Percentiles rank a stretch among this genome's conserved stretches.
phyloP scores from a whole-genome alignment of 2,797 vertebrate genomes.

The Aulostomus chinensis region DNA sequence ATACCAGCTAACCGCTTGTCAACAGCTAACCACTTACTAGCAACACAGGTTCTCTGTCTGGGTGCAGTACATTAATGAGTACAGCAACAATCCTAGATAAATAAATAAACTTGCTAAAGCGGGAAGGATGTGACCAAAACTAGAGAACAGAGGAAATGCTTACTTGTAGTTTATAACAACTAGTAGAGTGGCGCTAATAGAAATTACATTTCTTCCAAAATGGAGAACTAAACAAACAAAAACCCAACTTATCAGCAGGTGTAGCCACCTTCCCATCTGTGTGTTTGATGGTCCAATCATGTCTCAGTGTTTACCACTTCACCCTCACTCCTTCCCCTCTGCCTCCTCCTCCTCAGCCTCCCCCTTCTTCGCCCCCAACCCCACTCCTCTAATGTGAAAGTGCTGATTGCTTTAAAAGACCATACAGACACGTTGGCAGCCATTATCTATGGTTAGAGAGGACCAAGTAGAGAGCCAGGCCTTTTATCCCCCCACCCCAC shows the following conservation, averaged over 20 bases:
- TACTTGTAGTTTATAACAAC: too few species aligned
- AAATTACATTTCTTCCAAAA: too few species aligned
- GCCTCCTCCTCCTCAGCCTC: constrained; percentile 13
- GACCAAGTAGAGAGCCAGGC: constrained; percentile 60
- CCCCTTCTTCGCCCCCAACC: constrained; percentile 11
- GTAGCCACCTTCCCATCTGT: constrained; percentile 17
- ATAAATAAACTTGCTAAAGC: too few species aligned
- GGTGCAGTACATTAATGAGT: too few species aligned
- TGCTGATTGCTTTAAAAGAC: constrained; percentile 75
- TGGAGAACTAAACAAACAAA: neutral
- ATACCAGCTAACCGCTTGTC: too few species aligned
- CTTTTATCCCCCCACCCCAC: constrained; percentile 59
- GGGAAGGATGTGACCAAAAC: too few species aligned
- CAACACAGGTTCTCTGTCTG: too few species aligned
- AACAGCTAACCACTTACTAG: too few species aligned
- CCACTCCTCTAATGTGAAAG: constrained; percentile 63
- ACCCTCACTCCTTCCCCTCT: constrained; percentile 8
- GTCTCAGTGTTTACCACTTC: constrained; percentile 54
- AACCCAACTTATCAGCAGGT: too few species aligned
- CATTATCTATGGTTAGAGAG: constrained; percentile 71
- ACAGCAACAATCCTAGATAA: too few species aligned
- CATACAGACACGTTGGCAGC: constrained; percentile 63
- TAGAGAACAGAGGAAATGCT: too few species aligned
- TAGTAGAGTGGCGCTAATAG: too few species aligned
- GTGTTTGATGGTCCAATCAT: constrained; percentile 48